These are phyloP conservation scores for Cygnus buccinator DNA, from an alignment of 2,113 vertebrate genomes.

Conservation along the genomic window DNA sequence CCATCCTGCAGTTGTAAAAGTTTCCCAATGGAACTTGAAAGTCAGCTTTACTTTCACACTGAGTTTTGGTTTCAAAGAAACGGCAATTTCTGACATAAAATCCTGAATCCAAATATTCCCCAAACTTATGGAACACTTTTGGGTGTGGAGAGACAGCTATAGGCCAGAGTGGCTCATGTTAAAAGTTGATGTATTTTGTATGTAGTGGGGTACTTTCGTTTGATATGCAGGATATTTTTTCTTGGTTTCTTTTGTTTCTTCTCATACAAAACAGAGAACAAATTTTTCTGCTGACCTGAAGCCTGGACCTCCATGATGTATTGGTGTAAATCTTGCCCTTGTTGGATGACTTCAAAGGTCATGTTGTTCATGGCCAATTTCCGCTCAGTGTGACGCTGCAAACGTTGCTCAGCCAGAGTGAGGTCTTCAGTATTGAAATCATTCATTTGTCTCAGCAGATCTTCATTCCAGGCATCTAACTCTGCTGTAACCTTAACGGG, in stretches of 20 bases:
- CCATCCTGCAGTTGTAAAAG: not conserved
- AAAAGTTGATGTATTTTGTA: not conserved
- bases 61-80: not conserved
- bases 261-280: not conserved
- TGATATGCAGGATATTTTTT: rapidly evolving
- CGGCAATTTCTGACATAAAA: not conserved
- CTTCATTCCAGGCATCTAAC: constrained; percentile 96
- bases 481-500: constrained; percentile 90
- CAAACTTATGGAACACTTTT: not conserved
- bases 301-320: constrained; percentile 99
- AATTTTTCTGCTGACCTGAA: constrained; percentile 82
- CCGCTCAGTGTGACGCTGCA: constrained; percentile 92
- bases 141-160: not conserved
- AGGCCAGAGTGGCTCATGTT: not conserved
- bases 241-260: not conserved
- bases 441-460: constrained; percentile 92
- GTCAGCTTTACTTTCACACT: not conserved
- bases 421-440: constrained; percentile 94
- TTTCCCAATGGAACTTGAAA: not conserved
- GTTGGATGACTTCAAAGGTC: constrained; percentile 98
- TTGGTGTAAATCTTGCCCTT: constrained; percentile 96
- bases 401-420: constrained; percentile 89
- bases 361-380: constrained; percentile 98
- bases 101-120: not conserved
- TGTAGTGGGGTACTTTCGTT: not conserved